Evolutionary conservation across 1,140 invertebrate genomes (phyloP).

Genomic region (Hesperophylax magnus): DNA sequence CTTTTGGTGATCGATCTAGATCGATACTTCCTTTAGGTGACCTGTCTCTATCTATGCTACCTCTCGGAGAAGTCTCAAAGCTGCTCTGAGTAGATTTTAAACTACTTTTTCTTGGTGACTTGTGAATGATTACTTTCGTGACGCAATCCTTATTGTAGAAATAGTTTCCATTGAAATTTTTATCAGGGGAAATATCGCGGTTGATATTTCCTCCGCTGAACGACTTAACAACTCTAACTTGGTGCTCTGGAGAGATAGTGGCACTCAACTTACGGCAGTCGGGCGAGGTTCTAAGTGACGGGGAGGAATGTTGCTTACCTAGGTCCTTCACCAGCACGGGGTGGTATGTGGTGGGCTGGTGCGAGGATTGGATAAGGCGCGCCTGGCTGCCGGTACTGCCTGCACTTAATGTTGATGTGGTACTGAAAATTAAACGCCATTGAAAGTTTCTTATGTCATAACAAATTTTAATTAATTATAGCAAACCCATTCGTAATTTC

Average conservation of each 20-base stretch:
- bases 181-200: conserved; percentile 65
- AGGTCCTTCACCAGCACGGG: conserved; percentile 87
- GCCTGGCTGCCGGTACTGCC: conserved; percentile 95
- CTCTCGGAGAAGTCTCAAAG: conserved; percentile 47
- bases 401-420: conserved; percentile 93
- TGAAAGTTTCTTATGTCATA: too few relatives aligned
- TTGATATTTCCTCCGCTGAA: conserved; percentile 68
- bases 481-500: too few relatives aligned
- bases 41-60: conserved; percentile 58
- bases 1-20: conserved; percentile 59
- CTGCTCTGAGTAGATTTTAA: conserved; percentile 64
- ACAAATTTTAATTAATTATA: too few relatives aligned
- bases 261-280: conserved; percentile 61
- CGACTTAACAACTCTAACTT: conserved; percentile 67
- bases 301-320: conserved; percentile 79
- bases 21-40: conserved; percentile 66
- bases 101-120: conserved; percentile 69
- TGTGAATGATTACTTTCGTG: conserved; percentile 70
- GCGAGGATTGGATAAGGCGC: conserved; percentile 92
- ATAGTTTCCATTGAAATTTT: conserved; percentile 61
- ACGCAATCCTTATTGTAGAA: conserved; percentile 65
- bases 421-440: conserved; percentile 71
- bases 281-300: conserved; percentile 67
- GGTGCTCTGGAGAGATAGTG: conserved; percentile 61
- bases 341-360: conserved; percentile 91